phyloP scores from a whole-genome alignment of 2,797 vertebrate genomes.

The Takifugu ocellatus region DNA sequence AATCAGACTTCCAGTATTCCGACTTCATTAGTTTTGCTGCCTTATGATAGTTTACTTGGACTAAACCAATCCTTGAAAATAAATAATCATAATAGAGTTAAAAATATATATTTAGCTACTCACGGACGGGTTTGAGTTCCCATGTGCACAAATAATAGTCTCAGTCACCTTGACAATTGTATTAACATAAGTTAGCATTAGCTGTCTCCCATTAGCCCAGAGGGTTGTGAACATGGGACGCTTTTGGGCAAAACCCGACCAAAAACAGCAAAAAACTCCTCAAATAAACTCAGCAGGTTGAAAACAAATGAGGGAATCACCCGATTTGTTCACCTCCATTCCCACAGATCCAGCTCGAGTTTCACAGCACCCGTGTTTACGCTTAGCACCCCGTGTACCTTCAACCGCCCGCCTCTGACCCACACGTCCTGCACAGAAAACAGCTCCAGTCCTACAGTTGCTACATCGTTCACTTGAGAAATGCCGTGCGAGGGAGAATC shows the following conservation, averaged over 20 bases:
- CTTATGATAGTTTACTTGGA: slow-evolving; percentile 56
- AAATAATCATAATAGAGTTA: slow-evolving; percentile 61
- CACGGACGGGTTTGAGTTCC: slow-evolving; percentile 67
- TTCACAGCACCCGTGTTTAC: slow-evolving; percentile 47
- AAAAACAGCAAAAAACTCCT: slow-evolving; percentile 24
- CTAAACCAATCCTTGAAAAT: slow-evolving; percentile 55
- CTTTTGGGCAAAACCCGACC: not conserved
- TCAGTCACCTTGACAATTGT: slow-evolving; percentile 62
- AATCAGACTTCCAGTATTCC: slow-evolving; percentile 62
- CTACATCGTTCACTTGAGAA: slow-evolving; percentile 61
- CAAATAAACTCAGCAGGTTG: slow-evolving; percentile 44
- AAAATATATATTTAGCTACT: slow-evolving; percentile 64
- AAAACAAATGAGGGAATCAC: slow-evolving; percentile 69
- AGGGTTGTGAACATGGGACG: slow-evolving; percentile 24
- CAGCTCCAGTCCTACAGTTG: slow-evolving; percentile 49
- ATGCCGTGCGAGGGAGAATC: slow-evolving; percentile 61
- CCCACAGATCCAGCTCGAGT: slow-evolving; percentile 45
- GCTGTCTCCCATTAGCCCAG: slow-evolving; percentile 25
- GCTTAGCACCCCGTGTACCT: slow-evolving; percentile 33
- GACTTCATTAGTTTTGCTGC: slow-evolving; percentile 69
- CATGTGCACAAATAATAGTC: slow-evolving; percentile 61
- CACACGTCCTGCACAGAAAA: slow-evolving; percentile 31
- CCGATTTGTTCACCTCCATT: slow-evolving; percentile 60
- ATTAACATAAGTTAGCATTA: slow-evolving; percentile 63
- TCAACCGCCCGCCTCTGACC: slow-evolving; percentile 27